phyloP scores from a whole-genome alignment of 30 jellyfish, hydroid and myxozoan species.

The Pelagia noctiluca region DNA sequence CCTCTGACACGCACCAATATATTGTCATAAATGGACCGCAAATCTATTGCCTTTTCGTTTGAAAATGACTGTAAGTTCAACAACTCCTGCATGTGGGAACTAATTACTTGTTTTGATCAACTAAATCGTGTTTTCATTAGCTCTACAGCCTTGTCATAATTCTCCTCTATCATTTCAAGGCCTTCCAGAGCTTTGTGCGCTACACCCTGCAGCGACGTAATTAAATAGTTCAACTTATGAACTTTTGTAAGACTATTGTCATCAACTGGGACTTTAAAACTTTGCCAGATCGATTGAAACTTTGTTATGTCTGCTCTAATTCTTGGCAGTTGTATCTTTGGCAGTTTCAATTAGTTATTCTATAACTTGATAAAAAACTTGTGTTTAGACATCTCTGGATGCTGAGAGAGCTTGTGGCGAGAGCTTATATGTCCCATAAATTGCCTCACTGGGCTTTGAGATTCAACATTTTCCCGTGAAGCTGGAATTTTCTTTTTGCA shows the following conservation, averaged over 20 bases:
- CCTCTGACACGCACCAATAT: constrained; percentile 67
- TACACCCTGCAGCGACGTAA: constrained; percentile 67
- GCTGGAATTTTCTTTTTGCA: constrained; percentile 9
- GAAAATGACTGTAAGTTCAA: constrained; percentile 47
- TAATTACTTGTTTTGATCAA: constrained; percentile 52
- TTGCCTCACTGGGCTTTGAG: not conserved
- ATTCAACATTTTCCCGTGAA: not conserved
- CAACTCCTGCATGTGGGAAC: constrained; percentile 81
- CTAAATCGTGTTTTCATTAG: constrained; percentile 68
- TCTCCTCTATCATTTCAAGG: constrained; percentile 59
- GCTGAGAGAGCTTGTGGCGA: not conserved
- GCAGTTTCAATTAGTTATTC: constrained; percentile 42
- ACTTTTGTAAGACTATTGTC: constrained; percentile 57
- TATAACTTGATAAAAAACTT: not conserved
- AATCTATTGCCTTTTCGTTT: constrained; percentile 10
- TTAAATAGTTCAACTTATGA: constrained; percentile 70
- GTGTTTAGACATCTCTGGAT: not conserved
- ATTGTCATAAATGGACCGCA: constrained; percentile 70
- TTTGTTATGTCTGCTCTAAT: constrained; percentile 72
- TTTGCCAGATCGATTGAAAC: constrained; percentile 70
- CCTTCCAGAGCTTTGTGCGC: constrained; percentile 76
- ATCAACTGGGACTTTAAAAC: constrained; percentile 73
- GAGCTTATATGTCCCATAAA: constrained; percentile 7
- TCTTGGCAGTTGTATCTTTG: constrained; percentile 58
- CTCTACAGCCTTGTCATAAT: constrained; percentile 60